These are phyloP conservation scores for Otolemur crassicaudatus DNA, from an alignment of 2,797 vertebrate species.

Conservation along the genomic window DNA sequence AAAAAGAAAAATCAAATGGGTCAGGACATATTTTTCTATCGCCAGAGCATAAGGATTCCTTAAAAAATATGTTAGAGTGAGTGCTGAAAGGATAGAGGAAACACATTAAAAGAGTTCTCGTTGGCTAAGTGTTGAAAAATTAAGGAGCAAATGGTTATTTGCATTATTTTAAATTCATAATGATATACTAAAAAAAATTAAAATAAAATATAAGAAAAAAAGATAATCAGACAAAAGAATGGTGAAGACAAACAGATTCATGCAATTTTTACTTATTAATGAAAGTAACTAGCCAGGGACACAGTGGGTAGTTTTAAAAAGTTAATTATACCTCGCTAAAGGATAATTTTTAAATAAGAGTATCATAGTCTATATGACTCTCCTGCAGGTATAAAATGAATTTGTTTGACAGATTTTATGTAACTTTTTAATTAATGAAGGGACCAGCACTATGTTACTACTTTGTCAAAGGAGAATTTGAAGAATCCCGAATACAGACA, in stretches of 20 bases:
- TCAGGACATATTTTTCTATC: background rate
- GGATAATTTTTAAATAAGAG: background rate
- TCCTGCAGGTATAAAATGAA: constrained; percentile 26
- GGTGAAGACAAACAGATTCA: background rate
- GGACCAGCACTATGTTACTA: background rate
- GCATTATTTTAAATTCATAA: background rate
- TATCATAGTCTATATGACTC: background rate
- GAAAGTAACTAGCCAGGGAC: constrained; percentile 38
- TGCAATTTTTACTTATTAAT: constrained; percentile 36
- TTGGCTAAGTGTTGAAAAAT: constrained; percentile 13
- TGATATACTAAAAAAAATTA: background rate
- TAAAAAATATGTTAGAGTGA: background rate
- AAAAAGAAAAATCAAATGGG: background rate
- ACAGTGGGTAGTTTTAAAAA: background rate
- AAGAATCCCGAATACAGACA: background rate
- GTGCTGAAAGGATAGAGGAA: background rate
- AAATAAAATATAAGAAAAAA: background rate
- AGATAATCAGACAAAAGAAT: background rate
- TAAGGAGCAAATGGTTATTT: constrained; percentile 6
- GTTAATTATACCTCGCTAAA: constrained; percentile 1
- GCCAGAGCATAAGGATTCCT: constrained; percentile 18
- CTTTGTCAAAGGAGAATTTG: background rate
- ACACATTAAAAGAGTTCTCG: background rate
- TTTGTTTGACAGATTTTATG: constrained; percentile 12
- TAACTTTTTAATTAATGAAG: constrained; percentile 14